Evolutionary conservation across 2,113 vertebrate species (phyloP).

Genomic region (Crotalus viridis): DNA sequence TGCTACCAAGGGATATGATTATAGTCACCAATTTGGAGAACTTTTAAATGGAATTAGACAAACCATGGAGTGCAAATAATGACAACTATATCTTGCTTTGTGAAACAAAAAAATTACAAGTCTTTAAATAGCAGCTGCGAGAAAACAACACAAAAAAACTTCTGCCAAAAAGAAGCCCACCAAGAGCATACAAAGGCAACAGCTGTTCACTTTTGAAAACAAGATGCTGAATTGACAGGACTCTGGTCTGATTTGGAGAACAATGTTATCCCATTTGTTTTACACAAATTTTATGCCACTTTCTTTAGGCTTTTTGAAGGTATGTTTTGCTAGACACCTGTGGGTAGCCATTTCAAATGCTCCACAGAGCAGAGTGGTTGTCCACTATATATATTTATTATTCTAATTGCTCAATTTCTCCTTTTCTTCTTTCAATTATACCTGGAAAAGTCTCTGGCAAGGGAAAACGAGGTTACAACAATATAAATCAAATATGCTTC

Average conservation of each 20-base stretch:
- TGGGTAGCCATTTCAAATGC: neutral
- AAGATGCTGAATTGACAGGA: neutral
- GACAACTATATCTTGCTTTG: neutral
- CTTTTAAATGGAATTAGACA: neutral
- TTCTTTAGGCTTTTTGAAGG: neutral
- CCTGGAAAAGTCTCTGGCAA: neutral
- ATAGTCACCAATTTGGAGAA: neutral
- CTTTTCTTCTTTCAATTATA: neutral
- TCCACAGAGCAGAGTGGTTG: neutral
- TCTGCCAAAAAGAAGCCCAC: neutral
- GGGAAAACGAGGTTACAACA: neutral
- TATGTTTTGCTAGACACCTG: neutral
- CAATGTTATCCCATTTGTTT: neutral
- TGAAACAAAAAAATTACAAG: neutral
- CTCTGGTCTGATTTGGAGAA: neutral
- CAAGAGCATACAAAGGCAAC: neutral
- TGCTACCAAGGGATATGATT: neutral
- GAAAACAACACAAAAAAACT: neutral
- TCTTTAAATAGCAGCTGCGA: neutral
- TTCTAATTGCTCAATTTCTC: neutral
- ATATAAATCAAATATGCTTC: neutral
- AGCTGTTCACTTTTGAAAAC: neutral
- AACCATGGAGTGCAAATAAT: neutral
- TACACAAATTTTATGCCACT: neutral
- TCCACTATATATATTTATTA: neutral